A percentile compares a stretch with the other conserved stretches of the same genome.
Conservation (phyloP, 2,113 vertebrate species). For the Phalacrocorax brasilianus region DNA sequence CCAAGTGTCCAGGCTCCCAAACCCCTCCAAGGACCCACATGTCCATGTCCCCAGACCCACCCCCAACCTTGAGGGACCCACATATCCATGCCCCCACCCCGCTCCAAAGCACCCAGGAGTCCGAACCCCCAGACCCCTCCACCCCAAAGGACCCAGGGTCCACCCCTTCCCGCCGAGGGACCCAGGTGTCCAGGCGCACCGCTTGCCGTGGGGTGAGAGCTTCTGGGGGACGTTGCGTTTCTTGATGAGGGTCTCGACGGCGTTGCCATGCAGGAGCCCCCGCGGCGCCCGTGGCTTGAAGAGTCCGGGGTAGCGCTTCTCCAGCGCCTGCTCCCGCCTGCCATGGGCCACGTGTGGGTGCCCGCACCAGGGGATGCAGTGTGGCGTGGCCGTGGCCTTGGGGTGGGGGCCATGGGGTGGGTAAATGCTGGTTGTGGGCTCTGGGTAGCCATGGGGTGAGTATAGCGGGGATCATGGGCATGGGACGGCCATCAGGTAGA, state of each 20-base stretch:
- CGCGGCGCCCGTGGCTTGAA: constrained; percentile 87
- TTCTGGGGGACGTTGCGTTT: constrained; percentile 96
- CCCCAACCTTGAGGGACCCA: background rate
- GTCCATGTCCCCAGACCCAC: background rate
- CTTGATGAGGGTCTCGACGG: constrained; percentile 95
- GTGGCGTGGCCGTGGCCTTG: background rate
- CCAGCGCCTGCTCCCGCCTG: constrained; percentile 93
- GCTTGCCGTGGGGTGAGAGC: constrained; percentile 88
- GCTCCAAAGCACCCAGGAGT: background rate
- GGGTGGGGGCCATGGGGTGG: background rate
- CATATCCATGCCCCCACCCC: background rate
- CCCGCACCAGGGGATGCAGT: background rate
- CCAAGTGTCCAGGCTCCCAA: too few species aligned
- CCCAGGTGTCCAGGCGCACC: constrained; percentile 61
- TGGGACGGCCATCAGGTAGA: background rate
- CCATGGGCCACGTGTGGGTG: background rate
- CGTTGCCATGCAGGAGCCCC: constrained; percentile 86
- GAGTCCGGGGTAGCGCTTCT: constrained; percentile 89
- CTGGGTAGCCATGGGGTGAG: too few species aligned
- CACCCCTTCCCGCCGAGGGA: too few species aligned
- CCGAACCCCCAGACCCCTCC: too few species aligned
- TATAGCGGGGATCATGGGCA: background rate
- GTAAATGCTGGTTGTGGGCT: too few species aligned
- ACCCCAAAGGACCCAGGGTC: background rate
- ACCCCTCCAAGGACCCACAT: too few species aligned